Conservation (phyloP, 2,888 invertebrate genomes). For the Bibio marci region DNA sequence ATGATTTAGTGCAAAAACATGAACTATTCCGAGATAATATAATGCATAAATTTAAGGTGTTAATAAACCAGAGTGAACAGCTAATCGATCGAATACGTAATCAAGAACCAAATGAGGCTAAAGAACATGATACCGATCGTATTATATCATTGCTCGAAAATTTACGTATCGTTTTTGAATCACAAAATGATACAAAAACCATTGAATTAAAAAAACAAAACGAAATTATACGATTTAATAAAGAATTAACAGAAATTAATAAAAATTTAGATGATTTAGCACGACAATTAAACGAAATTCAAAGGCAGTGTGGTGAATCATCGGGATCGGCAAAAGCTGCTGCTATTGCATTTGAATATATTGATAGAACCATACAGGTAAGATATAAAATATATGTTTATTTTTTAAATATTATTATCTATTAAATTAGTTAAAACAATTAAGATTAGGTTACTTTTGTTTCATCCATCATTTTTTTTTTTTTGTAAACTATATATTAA, state of each 20-base stretch:
- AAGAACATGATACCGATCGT: slow-evolving; percentile 49
- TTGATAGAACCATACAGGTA: slow-evolving; percentile 64
- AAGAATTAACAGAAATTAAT: slow-evolving; percentile 53
- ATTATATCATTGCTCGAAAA: slow-evolving; percentile 43
- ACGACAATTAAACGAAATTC: slow-evolving; percentile 41
- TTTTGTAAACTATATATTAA: too few species aligned
- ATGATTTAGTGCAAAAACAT: slow-evolving; percentile 40
- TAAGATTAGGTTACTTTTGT: too few species aligned
- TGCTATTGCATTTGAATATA: slow-evolving; percentile 52
- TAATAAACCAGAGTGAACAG: slow-evolving; percentile 48
- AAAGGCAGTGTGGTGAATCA: slow-evolving; percentile 55
- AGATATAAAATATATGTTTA: slow-evolving; percentile 16
- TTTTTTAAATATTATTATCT: too few species aligned
- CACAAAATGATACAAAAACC: slow-evolving; percentile 39
- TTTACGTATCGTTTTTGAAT: slow-evolving; percentile 44
- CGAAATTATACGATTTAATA: slow-evolving; percentile 31
- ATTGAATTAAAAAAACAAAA: slow-evolving; percentile 40
- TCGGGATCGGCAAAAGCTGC: slow-evolving; percentile 50
- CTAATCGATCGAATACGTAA: slow-evolving; percentile 47
- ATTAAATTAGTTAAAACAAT: too few species aligned
- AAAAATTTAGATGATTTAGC: slow-evolving; percentile 49
- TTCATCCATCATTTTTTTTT: too few species aligned
- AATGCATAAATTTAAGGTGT: slow-evolving; percentile 44
- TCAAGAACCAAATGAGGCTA: slow-evolving; percentile 50
- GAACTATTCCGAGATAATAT: slow-evolving; percentile 45